Percentiles rank a stretch among this genome's conserved stretches.
phyloP scores from a whole-genome alignment of 1,140 invertebrate species.

The Nymphalis io region DNA sequence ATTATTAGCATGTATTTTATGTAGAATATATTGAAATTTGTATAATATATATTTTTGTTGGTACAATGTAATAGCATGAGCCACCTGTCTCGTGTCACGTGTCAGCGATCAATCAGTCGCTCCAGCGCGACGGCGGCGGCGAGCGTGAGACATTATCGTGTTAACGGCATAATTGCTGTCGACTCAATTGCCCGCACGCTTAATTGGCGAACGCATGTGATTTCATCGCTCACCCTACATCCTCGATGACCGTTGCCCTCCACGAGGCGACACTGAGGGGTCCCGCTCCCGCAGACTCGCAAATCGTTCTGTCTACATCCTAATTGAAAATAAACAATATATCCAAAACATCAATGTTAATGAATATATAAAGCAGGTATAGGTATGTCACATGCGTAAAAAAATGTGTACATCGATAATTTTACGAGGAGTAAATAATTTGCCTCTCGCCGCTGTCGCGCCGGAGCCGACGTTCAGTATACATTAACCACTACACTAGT shows the following conservation, averaged over 20 bases:
- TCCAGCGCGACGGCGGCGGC: not conserved
- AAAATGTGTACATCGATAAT: too few relatives aligned
- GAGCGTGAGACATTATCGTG: conserved; percentile 19
- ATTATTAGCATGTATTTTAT: too few relatives aligned
- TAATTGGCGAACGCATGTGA: conserved; percentile 26
- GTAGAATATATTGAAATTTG: too few relatives aligned
- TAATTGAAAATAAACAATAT: conserved; percentile 12
- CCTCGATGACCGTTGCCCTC: not conserved
- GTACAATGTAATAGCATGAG: too few relatives aligned
- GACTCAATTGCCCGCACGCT: conserved; percentile 26
- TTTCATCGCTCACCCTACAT: conserved; percentile 17
- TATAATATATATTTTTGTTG: too few relatives aligned
- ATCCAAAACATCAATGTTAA: not conserved
- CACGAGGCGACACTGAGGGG: not conserved
- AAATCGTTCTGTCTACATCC: conserved; percentile 16
- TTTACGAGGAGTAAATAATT: too few relatives aligned
- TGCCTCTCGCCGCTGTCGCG: too few relatives aligned
- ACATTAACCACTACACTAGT: too few relatives aligned
- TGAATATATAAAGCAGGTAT: not conserved
- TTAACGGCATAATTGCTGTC: conserved; percentile 30
- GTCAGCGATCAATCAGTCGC: conserved; percentile 8
- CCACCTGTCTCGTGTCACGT: conserved; percentile 2
- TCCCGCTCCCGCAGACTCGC: not conserved
- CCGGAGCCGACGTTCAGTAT: too few relatives aligned
- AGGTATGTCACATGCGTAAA: not conserved